These are phyloP conservation scores for Mus minutoides DNA, from an alignment of 2,797 vertebrate species.

Conservation along the genomic window DNA sequence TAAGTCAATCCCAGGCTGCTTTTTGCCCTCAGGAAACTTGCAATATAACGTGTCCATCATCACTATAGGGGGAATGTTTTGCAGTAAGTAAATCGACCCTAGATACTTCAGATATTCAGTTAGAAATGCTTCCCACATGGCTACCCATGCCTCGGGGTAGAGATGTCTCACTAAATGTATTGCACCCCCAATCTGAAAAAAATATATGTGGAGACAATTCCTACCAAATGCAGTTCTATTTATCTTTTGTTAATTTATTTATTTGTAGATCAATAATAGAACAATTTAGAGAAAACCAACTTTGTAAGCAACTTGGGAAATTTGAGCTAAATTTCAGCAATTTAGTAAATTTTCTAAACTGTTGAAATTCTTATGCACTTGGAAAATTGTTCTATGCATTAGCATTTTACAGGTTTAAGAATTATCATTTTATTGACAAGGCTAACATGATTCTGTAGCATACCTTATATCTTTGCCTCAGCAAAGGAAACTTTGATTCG, in stretches of 20 bases:
- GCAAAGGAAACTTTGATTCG: background rate
- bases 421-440: background rate
- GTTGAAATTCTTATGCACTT: constrained; percentile 11
- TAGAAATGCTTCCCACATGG: background rate
- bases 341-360: background rate
- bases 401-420: background rate
- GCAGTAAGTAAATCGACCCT: background rate
- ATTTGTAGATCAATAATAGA: background rate
- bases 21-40: constrained; percentile 30
- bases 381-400: constrained; percentile 11
- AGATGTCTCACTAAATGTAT: background rate
- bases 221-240: background rate
- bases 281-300: background rate
- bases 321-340: background rate
- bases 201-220: constrained; percentile 31
- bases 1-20: constrained; percentile 38
- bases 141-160: background rate
- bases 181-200: background rate
- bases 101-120: background rate
- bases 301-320: background rate
- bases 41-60: background rate
- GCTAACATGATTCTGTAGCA: background rate
- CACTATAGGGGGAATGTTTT: background rate
- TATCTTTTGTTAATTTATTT: background rate
- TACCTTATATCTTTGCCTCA: background rate